A percentile compares a stretch with the other conserved stretches of the same genome.
Conservation (phyloP, 2,797 vertebrate genomes). For the Chrysolophus pictus region DNA sequence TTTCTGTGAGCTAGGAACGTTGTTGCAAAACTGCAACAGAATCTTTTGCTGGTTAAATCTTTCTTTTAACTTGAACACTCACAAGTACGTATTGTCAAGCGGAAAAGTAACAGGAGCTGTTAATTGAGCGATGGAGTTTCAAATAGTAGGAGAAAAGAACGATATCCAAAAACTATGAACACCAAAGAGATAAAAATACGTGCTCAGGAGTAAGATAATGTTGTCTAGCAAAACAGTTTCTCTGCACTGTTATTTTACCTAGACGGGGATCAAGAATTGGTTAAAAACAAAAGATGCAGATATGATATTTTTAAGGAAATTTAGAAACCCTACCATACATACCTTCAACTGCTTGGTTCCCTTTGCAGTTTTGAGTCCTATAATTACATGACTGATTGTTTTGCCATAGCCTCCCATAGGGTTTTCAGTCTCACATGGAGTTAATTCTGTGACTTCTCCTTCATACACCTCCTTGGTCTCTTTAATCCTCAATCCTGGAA, state of each 20-base stretch:
- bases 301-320: neutral
- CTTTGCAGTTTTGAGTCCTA: slow-evolving; percentile 97
- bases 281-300: neutral
- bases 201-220: neutral
- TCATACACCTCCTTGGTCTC: slow-evolving; percentile 99
- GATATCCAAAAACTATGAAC: neutral
- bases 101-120: neutral
- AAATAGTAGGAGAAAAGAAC: neutral
- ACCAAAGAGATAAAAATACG: neutral
- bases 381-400: slow-evolving; percentile 98
- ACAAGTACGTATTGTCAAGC: neutral
- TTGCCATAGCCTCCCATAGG: slow-evolving; percentile 99
- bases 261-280: neutral
- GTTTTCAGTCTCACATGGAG: slow-evolving; percentile 98
- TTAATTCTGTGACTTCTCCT: slow-evolving; percentile 98
- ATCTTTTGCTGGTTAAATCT: neutral
- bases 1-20: neutral
- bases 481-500: slow-evolving; percentile 94
- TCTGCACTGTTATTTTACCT: neutral
- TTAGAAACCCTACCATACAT: neutral
- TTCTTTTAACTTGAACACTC: neutral
- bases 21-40: neutral
- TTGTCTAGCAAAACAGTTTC: neutral
- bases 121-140: neutral
- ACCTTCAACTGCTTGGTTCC: slow-evolving; percentile 99